Evolutionary conservation across 2,113 vertebrate genomes (phyloP).

Genomic region (Urocitellus parryii): DNA sequence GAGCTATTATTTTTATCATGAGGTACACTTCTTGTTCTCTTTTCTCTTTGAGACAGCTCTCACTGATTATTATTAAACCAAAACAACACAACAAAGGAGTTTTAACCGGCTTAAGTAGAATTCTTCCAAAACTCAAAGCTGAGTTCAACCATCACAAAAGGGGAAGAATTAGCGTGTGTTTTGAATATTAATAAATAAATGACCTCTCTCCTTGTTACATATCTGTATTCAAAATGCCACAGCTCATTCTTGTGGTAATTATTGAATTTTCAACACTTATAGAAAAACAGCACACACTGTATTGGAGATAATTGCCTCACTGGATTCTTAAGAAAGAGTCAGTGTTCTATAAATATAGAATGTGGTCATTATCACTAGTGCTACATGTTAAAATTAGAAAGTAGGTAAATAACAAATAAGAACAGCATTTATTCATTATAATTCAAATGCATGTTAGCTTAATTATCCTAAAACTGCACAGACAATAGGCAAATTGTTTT

Average conservation of each 20-base stretch:
- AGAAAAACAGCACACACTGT: conserved; percentile 83
- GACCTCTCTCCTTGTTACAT: conserved; percentile 85
- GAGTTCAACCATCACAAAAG: conserved; percentile 76
- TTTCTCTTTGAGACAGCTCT: conserved; percentile 47
- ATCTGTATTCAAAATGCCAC: conserved; percentile 86
- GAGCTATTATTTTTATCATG: conserved; percentile 56
- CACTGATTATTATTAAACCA: conserved; percentile 57
- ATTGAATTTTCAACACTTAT: conserved; percentile 85
- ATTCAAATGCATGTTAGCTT: conserved; percentile 79
- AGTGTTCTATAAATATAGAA: conserved; percentile 80
- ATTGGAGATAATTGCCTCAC: conserved; percentile 86
- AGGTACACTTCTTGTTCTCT: conserved; percentile 47
- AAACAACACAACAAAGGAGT: conserved; percentile 53
- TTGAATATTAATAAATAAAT: conserved; percentile 87
- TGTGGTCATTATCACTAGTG: conserved; percentile 84
- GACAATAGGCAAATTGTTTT: conserved; percentile 53
- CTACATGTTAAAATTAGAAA: conserved; percentile 86
- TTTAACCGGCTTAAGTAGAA: conserved; percentile 82
- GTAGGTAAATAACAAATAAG: conserved; percentile 85
- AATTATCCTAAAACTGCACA: conserved; percentile 82
- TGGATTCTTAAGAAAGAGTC: conserved; percentile 84
- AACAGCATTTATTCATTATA: conserved; percentile 82
- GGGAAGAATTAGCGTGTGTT: conserved; percentile 80
- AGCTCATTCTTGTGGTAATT: conserved; percentile 86
- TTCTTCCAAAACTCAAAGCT: conserved; percentile 82